These are phyloP conservation scores for Pelobates cultripes DNA, from an alignment of 2,797 vertebrate species.

Conservation along the genomic window DNA sequence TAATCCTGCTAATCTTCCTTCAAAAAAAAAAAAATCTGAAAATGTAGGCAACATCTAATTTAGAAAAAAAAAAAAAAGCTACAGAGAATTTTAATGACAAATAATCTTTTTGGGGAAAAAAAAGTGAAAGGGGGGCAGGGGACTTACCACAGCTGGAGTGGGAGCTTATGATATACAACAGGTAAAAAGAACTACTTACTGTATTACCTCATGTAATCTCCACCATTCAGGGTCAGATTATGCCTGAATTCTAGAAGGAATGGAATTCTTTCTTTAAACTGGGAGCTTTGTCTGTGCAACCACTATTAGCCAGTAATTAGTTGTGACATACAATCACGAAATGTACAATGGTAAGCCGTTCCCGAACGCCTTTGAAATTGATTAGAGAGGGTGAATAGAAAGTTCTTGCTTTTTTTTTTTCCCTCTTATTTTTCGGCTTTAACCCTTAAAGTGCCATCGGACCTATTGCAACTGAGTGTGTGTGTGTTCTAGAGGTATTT, in stretches of 20 bases:
- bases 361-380: slow-evolving; percentile 86
- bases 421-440: slow-evolving; percentile 51
- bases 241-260: slow-evolving; percentile 67
- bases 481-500: too few species aligned
- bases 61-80: slow-evolving; percentile 59
- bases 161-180: slow-evolving; percentile 71
- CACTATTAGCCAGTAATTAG: slow-evolving; percentile 94
- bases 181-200: slow-evolving; percentile 72
- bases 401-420: slow-evolving; percentile 57
- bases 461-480: too few species aligned
- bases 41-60: slow-evolving; percentile 76
- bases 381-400: slow-evolving; percentile 88
- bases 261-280: slow-evolving; percentile 67
- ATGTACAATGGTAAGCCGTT: slow-evolving; percentile 81
- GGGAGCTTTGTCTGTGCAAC: slow-evolving; percentile 79
- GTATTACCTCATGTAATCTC: slow-evolving; percentile 71
- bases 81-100: slow-evolving; percentile 83
- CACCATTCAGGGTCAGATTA: slow-evolving; percentile 71
- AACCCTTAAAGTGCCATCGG: not conserved
- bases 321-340: slow-evolving; percentile 89
- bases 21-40: slow-evolving; percentile 67
- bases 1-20: slow-evolving; percentile 98
- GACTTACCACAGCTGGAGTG: slow-evolving; percentile 67
- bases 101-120: slow-evolving; percentile 69
- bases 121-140: slow-evolving; percentile 51